These are phyloP conservation scores for Arctia plantaginis DNA, from an alignment of 2,888 invertebrate genomes.

Conservation along the genomic window DNA sequence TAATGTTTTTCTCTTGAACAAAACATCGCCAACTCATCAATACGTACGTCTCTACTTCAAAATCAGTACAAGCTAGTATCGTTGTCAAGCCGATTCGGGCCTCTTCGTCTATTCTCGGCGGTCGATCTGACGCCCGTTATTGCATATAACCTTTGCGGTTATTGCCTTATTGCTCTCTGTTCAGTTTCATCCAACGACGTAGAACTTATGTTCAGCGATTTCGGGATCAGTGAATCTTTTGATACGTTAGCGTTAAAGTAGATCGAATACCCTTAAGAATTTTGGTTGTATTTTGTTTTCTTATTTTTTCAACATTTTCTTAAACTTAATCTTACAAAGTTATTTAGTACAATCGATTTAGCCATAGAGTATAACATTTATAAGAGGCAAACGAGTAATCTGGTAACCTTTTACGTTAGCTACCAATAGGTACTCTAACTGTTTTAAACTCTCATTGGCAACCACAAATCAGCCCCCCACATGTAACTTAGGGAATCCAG, in stretches of 20 bases:
- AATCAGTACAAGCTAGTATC: conserved; percentile 46
- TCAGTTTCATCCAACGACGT: conserved; percentile 46
- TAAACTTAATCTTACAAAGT: not conserved
- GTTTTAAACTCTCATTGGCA: no score
- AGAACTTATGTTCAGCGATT: conserved; percentile 49
- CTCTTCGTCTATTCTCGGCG: conserved; percentile 40
- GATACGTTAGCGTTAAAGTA: conserved; percentile 30
- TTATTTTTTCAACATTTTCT: not conserved
- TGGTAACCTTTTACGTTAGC: no score
- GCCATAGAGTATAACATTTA: not conserved
- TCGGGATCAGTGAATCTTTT: conserved; percentile 48
- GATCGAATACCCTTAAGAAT: conserved; percentile 10
- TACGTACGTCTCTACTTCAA: conserved; percentile 23
- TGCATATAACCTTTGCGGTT: conserved; percentile 53
- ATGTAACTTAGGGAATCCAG: no score
- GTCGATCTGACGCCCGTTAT: conserved; percentile 43
- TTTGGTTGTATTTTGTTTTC: conserved; percentile 6
- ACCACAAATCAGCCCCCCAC: no score
- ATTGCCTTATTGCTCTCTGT: conserved; percentile 51
- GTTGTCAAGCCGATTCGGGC: conserved; percentile 43
- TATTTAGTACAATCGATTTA: not conserved
- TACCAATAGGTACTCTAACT: no score
- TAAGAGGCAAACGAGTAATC: not conserved
- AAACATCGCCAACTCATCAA: conserved; percentile 30
- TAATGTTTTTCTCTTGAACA: conserved; percentile 14